A percentile compares a stretch with the other conserved stretches of the same genome.
These are phyloP conservation scores for Rhodeus uyekii DNA, from an alignment of 2,797 vertebrate species.

Conservation along the genomic window DNA sequence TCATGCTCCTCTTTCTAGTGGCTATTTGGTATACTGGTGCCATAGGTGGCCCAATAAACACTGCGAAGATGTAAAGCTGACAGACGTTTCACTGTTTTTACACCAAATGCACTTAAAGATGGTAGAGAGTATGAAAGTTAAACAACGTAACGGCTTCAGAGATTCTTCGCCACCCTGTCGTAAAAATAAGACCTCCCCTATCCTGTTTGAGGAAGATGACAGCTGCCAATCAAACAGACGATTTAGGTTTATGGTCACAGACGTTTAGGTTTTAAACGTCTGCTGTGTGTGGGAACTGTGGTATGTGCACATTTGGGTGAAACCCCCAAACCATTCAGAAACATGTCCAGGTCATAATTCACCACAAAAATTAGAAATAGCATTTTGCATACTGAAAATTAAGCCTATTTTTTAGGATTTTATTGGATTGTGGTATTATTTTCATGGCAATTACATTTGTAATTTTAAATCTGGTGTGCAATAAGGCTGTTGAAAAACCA, in stretches of 20 bases:
- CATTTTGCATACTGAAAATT: background rate
- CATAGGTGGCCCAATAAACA: constrained; percentile 71
- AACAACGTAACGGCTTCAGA: constrained; percentile 46
- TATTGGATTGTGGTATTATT: too few relatives aligned
- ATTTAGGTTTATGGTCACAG: constrained; percentile 29
- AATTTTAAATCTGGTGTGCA: background rate
- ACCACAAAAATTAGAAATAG: background rate
- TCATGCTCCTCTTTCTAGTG: background rate
- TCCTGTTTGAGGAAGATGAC: constrained; percentile 63
- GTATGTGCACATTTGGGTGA: background rate
- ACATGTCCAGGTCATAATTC: background rate
- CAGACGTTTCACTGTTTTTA: constrained; percentile 60
- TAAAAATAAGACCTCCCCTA: constrained; percentile 67
- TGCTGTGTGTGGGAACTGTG: constrained; percentile 18
- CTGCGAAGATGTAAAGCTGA: constrained; percentile 63
- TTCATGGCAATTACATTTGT: background rate
- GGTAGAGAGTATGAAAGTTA: constrained; percentile 58
- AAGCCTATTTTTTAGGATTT: background rate
- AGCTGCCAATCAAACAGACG: constrained; percentile 69
- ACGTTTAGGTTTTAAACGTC: too few relatives aligned
- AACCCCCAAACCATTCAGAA: constrained; percentile 8
- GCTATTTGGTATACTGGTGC: constrained; percentile 42
- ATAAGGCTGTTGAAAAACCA: background rate
- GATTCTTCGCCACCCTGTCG: constrained; percentile 61
- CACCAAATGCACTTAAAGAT: constrained; percentile 58